Evolutionary conservation across 2,888 invertebrate genomes (phyloP).

Genomic region (Tenodera sinensis): DNA sequence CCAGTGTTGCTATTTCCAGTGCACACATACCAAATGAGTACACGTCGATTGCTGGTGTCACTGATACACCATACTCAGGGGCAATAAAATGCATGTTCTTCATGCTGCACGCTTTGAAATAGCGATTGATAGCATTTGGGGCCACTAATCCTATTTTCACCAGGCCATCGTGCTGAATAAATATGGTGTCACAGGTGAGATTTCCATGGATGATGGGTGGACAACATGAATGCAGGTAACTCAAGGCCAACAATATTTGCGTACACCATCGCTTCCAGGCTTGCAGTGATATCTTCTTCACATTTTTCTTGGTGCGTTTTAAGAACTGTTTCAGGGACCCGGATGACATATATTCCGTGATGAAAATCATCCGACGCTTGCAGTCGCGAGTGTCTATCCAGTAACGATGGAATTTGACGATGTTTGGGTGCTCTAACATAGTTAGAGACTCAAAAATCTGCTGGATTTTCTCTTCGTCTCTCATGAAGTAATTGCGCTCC

Average conservation of each 20-base stretch:
- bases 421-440: conserved; percentile 96
- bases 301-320: conserved; percentile 93
- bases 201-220: conserved; percentile 99
- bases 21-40: conserved; percentile 99
- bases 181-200: conserved; percentile 99
- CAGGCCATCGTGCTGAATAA: conserved; percentile 99
- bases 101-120: conserved; percentile 95
- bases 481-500: conserved; percentile 94
- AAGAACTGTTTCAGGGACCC: conserved; percentile 99
- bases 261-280: conserved; percentile 99
- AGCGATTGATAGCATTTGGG: conserved; percentile 98
- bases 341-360: conserved; percentile 99
- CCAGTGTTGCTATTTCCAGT: conserved; percentile 95
- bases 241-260: conserved; percentile 97
- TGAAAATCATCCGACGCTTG: conserved; percentile 97
- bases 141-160: conserved; percentile 99
- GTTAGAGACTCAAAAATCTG: conserved; percentile 97
- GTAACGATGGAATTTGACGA: conserved; percentile 99
- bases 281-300: conserved; percentile 86
- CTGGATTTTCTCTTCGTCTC: conserved; percentile 96
- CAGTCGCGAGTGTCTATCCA: conserved; percentile 98
- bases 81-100: conserved; percentile 98
- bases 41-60: conserved; percentile 93
- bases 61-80: conserved; percentile 88
- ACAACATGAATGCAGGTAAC: conserved; percentile 98